Evolutionary conservation across 2,113 vertebrate genomes (phyloP).

Genomic region (Rhinichthys klamathensis): DNA sequence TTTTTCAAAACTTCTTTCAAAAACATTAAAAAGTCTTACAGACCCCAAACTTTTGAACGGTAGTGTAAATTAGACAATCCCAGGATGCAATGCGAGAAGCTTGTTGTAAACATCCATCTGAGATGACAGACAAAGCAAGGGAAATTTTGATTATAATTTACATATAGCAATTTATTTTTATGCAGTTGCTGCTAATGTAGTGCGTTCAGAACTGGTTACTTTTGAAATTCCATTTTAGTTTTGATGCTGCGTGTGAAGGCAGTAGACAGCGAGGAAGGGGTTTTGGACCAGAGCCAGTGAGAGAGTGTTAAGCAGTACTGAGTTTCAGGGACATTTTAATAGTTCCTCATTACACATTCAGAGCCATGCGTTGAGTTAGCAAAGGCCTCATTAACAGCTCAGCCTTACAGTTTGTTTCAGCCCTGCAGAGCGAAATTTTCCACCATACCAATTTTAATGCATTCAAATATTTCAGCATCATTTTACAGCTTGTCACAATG

Average conservation of each 20-base stretch:
- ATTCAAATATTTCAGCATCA: not conserved
- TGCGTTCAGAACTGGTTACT: not conserved
- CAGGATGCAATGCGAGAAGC: not conserved
- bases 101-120: not conserved
- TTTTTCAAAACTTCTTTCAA: too few species aligned
- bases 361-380: slow-evolving; percentile 14
- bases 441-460: slow-evolving; percentile 8
- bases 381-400: slow-evolving; percentile 30
- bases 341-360: slow-evolving; percentile 28
- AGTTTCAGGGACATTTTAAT: slow-evolving; percentile 24
- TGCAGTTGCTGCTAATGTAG: not conserved
- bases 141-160: not conserved
- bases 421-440: slow-evolving; percentile 9
- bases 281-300: slow-evolving; percentile 3
- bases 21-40: not conserved
- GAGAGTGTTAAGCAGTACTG: not conserved
- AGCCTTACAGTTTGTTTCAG: slow-evolving; percentile 22
- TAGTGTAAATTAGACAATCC: not conserved
- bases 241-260: not conserved
- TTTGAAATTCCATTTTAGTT: not conserved
- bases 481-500: slow-evolving; percentile 20
- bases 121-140: not conserved
- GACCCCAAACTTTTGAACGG: not conserved
- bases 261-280: not conserved
- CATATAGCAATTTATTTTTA: not conserved